These are phyloP conservation scores for Paragorgia papillata DNA, from an alignment of 92 coral and sea anemone genomes.

Conservation along the genomic window DNA sequence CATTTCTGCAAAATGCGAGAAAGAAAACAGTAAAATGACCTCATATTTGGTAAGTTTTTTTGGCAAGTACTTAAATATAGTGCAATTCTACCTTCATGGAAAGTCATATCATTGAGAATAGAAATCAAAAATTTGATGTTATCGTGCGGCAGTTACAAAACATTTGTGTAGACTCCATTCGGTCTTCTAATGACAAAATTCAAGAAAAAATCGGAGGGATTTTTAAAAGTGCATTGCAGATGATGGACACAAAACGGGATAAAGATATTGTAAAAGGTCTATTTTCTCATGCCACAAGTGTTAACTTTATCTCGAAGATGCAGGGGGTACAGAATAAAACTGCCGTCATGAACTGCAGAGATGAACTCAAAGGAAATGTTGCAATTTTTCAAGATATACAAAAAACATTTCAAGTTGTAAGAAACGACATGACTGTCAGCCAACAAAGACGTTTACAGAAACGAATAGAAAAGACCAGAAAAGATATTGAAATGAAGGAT, in stretches of 20 bases:
- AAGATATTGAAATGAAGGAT: constrained; percentile 32
- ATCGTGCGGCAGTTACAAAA: neutral
- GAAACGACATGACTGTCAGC: constrained; percentile 29
- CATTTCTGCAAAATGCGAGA: constrained; percentile 1
- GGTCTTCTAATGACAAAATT: constrained; percentile 25
- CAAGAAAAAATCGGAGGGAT: constrained; percentile 19
- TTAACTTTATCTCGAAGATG: constrained; percentile 34
- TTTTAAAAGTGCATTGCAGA: constrained; percentile 27
- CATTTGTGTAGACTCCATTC: neutral
- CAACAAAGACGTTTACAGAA: constrained; percentile 21
- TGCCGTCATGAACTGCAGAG: constrained; percentile 40
- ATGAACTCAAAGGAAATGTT: constrained; percentile 22
- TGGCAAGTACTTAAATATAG: constrained; percentile 43
- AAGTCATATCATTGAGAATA: constrained; percentile 34
- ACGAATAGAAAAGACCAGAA: constrained; percentile 16
- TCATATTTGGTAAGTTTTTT: constrained; percentile 36
- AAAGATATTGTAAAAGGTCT: constrained; percentile 44
- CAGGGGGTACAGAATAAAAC: constrained; percentile 35
- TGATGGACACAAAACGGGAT: constrained; percentile 51
- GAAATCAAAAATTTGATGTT: constrained; percentile 29
- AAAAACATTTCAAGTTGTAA: too few species aligned
- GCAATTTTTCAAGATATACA: constrained; percentile 29
- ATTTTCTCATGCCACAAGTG: constrained; percentile 41
- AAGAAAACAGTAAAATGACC: constrained; percentile 22
- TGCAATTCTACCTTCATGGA: constrained; percentile 40